Evolutionary conservation across 2,113 vertebrate species (phyloP).

Genomic region (Malurus alboscapulatus): DNA sequence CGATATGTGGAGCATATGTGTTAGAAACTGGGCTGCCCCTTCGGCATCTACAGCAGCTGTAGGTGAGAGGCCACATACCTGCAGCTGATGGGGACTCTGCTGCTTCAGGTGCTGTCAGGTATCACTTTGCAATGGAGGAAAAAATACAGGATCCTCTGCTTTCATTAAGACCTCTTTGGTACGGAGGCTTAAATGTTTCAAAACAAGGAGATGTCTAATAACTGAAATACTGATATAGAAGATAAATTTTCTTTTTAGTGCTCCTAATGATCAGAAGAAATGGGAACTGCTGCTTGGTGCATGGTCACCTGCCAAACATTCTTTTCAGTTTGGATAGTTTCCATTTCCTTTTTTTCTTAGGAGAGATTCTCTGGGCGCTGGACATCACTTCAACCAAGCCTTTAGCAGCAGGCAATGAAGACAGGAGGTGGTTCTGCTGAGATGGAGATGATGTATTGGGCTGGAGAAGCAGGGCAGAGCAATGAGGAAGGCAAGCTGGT

Average conservation of each 20-base stretch:
- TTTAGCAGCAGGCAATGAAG: not conserved
- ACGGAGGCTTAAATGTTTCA: not conserved
- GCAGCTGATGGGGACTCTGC: not conserved
- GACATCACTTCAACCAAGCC: not conserved
- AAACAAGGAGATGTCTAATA: conserved; percentile 18
- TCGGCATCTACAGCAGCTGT: not conserved
- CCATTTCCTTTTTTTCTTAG: not conserved
- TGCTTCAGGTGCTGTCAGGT: not conserved
- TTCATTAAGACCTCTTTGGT: not conserved
- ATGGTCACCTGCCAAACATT: not conserved
- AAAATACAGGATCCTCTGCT: not conserved
- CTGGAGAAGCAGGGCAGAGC: not conserved
- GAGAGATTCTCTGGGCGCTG: not conserved
- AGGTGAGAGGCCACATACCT: not conserved
- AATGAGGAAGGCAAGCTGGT: not conserved
- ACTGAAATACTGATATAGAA: not conserved
- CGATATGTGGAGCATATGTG: accelerated
- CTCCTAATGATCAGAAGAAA: conserved; percentile 31
- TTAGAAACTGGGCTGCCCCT: not conserved
- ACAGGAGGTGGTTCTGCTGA: not conserved
- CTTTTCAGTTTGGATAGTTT: conserved; percentile 28
- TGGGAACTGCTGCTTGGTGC: conserved; percentile 9
- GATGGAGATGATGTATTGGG: not conserved
- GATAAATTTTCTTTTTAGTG: not conserved
- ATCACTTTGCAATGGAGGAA: not conserved